These are phyloP conservation scores for Podotricha telesiphe DNA, from an alignment of 2,888 invertebrate genomes.

Conservation along the genomic window DNA sequence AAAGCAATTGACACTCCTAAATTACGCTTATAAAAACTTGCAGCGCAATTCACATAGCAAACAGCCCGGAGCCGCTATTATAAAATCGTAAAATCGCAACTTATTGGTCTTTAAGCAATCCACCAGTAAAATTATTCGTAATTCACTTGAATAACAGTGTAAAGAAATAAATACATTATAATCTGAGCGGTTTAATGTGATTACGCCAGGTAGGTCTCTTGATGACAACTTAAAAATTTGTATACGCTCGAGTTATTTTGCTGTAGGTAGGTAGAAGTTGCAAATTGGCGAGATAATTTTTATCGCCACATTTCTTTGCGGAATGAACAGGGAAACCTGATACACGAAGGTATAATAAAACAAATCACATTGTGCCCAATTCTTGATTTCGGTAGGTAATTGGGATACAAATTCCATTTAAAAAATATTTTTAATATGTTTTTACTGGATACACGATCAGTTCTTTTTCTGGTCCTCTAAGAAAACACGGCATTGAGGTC, in stretches of 20 bases:
- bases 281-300: neutral
- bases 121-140: slow-evolving; percentile 57
- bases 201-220: slow-evolving; percentile 32
- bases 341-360: too few relatives aligned
- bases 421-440: too few relatives aligned
- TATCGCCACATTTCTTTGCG: neutral
- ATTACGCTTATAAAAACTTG: slow-evolving; percentile 43
- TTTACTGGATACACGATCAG: too few relatives aligned
- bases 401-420: too few relatives aligned
- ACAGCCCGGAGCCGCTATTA: slow-evolving; percentile 48
- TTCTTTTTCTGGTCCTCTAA: too few relatives aligned
- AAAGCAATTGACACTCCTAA: slow-evolving; percentile 41
- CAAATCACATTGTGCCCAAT: too few relatives aligned
- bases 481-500: too few relatives aligned
- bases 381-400: too few relatives aligned
- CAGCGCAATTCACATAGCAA: slow-evolving; percentile 43
- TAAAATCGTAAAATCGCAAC: slow-evolving; percentile 49
- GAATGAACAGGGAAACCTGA: neutral
- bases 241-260: slow-evolving; percentile 3
- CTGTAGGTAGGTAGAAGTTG: neutral
- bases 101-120: slow-evolving; percentile 48
- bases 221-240: slow-evolving; percentile 29
- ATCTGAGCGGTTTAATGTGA: slow-evolving; percentile 47
- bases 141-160: slow-evolving; percentile 56
- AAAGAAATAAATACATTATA: slow-evolving; percentile 62